Evolutionary conservation across 2,113 vertebrate genomes (phyloP).

Genomic region (Pelvicachromis taeniatus): DNA sequence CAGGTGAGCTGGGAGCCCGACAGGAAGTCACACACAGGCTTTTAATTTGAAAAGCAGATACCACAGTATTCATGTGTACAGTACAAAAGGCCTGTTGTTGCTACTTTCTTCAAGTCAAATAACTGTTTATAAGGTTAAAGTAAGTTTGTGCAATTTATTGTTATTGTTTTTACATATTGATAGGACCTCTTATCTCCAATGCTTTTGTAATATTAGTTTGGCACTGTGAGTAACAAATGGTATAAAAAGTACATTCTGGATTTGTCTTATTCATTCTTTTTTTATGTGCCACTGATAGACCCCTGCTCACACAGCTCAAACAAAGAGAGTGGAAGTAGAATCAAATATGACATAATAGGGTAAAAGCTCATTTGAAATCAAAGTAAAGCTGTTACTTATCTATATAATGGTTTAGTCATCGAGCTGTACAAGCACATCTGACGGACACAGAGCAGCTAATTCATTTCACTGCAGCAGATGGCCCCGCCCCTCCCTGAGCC

Average conservation of each 20-base stretch:
- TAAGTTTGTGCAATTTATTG: slow-evolving; percentile 15
- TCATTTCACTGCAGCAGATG: too few species aligned
- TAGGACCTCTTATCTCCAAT: background rate
- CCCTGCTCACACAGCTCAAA: background rate
- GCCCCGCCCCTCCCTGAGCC: too few species aligned
- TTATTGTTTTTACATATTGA: slow-evolving; percentile 9
- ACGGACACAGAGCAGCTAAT: background rate
- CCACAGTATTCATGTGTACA: background rate
- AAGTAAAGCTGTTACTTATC: background rate
- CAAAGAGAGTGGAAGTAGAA: accelerated
- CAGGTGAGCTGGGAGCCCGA: background rate
- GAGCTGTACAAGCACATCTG: background rate
- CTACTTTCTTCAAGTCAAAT: background rate
- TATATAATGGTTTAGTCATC: background rate
- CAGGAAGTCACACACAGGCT: background rate
- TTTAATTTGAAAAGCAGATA: slow-evolving; percentile 27
- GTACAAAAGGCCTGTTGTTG: background rate
- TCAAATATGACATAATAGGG: background rate
- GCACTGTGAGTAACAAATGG: background rate
- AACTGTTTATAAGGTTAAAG: background rate
- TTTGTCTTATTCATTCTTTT: background rate
- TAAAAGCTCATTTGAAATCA: background rate
- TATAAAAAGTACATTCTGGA: background rate
- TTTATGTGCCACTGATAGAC: accelerated
- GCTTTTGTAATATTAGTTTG: slow-evolving; percentile 29